These are phyloP conservation scores for Glossophaga mutica DNA, from an alignment of 2,797 vertebrate genomes.

Conservation along the genomic window DNA sequence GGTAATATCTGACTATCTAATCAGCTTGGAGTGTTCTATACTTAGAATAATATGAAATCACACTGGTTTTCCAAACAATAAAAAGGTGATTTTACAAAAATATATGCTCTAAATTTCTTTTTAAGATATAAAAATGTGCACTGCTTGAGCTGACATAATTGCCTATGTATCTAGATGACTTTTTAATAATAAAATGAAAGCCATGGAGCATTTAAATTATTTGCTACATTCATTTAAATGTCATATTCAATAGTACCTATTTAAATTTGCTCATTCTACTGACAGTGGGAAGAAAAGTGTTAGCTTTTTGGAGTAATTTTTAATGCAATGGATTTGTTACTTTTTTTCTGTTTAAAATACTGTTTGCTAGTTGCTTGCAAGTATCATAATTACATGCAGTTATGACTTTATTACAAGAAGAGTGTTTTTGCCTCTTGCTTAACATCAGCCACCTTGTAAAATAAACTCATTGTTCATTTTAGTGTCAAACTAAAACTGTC, in stretches of 20 bases:
- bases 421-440: background rate
- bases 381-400: background rate
- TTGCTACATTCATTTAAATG: constrained; percentile 61
- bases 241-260: constrained; percentile 1
- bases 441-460: background rate
- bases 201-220: constrained; percentile 53
- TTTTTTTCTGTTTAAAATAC: constrained; percentile 38
- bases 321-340: background rate
- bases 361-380: background rate
- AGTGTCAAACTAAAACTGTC: background rate
- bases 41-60: background rate
- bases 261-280: constrained; percentile 38
- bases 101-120: background rate
- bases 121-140: constrained; percentile 39
- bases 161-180: background rate
- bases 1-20: constrained; percentile 66
- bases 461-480: background rate
- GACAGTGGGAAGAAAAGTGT: background rate
- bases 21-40: constrained; percentile 24
- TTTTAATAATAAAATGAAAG: constrained; percentile 66
- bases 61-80: constrained; percentile 26
- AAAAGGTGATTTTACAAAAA: constrained; percentile 61
- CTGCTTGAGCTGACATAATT: constrained; percentile 57
- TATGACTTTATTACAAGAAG: background rate
- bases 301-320: constrained; percentile 49